Conservation (phyloP, 2,113 vertebrate genomes). For the Epinephelus cyanopodus region DNA sequence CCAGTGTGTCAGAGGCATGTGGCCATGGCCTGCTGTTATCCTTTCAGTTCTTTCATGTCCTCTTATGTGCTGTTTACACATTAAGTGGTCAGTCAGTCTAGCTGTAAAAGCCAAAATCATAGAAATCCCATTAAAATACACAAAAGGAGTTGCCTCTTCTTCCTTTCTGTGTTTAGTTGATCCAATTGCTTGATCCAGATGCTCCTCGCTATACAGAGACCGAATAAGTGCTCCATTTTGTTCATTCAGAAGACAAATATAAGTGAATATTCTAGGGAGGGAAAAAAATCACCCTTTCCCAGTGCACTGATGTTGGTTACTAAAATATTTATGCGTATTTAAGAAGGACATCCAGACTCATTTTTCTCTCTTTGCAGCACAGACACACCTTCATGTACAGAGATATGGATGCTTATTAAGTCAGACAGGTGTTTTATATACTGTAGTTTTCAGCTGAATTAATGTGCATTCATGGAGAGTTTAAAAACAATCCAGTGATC, state of each 20-base stretch:
- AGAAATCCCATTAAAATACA: constrained; percentile 28
- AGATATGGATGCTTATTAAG: neutral
- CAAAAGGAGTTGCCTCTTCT: neutral
- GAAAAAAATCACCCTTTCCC: neutral
- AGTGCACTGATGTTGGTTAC: constrained; percentile 1
- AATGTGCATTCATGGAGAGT: neutral
- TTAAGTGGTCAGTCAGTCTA: constrained; percentile 22
- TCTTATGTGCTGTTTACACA: neutral
- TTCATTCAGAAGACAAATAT: constrained; percentile 15
- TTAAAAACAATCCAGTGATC: constrained; percentile 52
- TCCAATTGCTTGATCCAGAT: constrained; percentile 30
- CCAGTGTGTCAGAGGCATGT: neutral
- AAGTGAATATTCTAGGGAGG: neutral
- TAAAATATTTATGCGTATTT: constrained; percentile 24
- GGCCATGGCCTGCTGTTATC: neutral
- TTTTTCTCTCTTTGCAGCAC: neutral
- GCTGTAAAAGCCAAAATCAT: constrained; percentile 33
- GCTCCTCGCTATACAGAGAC: neutral
- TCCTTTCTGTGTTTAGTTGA: constrained; percentile 32
- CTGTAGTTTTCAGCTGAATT: constrained; percentile 1
- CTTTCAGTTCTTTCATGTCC: neutral
- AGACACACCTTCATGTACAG: neutral
- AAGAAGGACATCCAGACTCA: constrained; percentile 1
- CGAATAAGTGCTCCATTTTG: constrained; percentile 6
- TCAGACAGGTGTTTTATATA: neutral